Conservation (phyloP, 2,888 invertebrate species). For the Theristus sp. region DNA sequence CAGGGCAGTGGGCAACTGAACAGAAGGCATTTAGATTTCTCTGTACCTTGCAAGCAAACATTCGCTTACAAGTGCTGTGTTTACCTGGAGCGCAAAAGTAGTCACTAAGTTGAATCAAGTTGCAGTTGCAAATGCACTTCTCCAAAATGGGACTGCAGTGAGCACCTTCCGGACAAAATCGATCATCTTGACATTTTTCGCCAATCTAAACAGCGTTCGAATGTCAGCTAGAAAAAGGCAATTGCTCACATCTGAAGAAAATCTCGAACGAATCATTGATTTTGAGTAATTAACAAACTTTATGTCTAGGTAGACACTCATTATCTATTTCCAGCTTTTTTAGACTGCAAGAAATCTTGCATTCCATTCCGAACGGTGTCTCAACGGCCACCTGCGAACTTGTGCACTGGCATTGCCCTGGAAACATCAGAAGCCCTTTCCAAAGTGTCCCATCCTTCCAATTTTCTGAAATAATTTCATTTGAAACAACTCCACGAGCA, state of each 20-base stretch:
- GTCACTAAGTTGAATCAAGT: background rate
- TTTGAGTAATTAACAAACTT: background rate
- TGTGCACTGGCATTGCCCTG: background rate
- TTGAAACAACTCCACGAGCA: background rate
- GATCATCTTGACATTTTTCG: background rate
- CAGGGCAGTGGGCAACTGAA: background rate
- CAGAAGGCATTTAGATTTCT: background rate
- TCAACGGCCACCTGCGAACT: background rate
- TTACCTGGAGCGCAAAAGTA: background rate
- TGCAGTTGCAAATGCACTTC: background rate
- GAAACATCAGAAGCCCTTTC: background rate
- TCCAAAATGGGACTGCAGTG: background rate
- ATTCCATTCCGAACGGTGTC: background rate
- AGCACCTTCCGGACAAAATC: background rate
- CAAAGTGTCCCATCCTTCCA: no score
- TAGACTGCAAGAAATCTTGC: background rate
- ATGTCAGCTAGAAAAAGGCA: background rate
- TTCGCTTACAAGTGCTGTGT: no score
- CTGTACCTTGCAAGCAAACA: no score
- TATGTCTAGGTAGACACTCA: background rate
- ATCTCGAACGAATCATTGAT: background rate
- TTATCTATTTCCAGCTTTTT: background rate
- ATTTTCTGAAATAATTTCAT: background rate
- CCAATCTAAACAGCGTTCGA: background rate
- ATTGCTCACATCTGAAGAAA: no score